Base-by-base conservation (phyloP, 2,888 invertebrate species). In the Barypeithes pellucidus region DNA sequence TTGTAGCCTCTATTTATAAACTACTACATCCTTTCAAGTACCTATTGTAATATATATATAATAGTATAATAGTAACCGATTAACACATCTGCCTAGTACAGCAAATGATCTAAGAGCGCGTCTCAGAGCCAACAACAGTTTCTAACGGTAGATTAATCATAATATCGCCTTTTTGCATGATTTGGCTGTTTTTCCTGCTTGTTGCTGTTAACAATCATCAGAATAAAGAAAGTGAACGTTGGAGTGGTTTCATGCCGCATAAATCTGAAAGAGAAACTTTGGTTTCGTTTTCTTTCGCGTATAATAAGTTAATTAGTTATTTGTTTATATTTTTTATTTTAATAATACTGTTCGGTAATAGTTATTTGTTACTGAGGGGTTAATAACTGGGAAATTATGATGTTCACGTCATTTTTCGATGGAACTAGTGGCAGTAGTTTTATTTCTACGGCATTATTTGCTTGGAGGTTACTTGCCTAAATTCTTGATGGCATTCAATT, bases 221-320 rank as follows among this genome's bases (percentile, higher is more conserved):
- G 52, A 61, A 67, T 62, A 63, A 67, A 67, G 61, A 67, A 67
- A 72, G 62, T 66, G 69, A 68, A 59, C 20, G 67, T 29, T 22
- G 43, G 43, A 22, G 41, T 45, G 66, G 70, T 67, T 63, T 74
- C 74, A 70, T 70, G 74, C 52, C 50, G 50, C 61, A 66, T 73
- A 70, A 74, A 74, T 70, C 74, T 54, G 70, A 74, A 74, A 74
- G 74, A 74, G 74, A 74, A 74, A 74, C 62, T 67, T 65, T 47
- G 50, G 41, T 70, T 66, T 70, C 72, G 62, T 67, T 67, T 67
- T 41, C 24, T 16, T 60, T 57, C 33, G 54, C 24, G 3, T 57
- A 18, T 33, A 14, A 12, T 24, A 52, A 22, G 18, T 20, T 67
- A 39, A 63, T 24, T 70, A 59, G 45, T 73, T 63, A 61, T 77